phyloP scores from a whole-genome alignment of 2,113 vertebrate species.

The Candoia aspera region DNA sequence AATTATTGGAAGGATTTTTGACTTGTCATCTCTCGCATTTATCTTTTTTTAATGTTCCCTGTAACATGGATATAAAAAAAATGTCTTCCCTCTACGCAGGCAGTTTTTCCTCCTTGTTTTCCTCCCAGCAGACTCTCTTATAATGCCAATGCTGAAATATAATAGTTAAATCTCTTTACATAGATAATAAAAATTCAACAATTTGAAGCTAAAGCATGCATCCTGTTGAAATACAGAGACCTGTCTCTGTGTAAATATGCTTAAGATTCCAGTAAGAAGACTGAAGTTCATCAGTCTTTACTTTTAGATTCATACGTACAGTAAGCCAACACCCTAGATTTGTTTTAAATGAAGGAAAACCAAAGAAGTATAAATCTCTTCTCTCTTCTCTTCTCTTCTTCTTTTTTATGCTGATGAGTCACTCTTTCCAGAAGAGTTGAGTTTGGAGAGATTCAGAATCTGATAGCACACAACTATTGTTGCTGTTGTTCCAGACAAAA shows the following conservation, averaged over 20 bases:
- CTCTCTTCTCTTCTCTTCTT: neutral
- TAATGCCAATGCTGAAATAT: constrained; percentile 40
- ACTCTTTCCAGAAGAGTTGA: neutral
- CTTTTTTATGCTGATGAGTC: neutral
- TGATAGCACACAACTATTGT: neutral
- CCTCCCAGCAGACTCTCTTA: constrained; percentile 7
- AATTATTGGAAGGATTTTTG: constrained; percentile 55
- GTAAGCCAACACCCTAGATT: neutral
- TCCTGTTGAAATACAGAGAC: neutral
- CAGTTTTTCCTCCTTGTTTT: constrained; percentile 46
- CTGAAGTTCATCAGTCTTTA: neutral
- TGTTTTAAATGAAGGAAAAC: neutral
- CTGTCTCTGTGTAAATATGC: neutral
- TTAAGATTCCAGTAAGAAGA: neutral
- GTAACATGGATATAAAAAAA: constrained; percentile 60
- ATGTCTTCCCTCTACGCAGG: constrained; percentile 43
- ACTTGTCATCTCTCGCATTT: constrained; percentile 57
- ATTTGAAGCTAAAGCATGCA: neutral
- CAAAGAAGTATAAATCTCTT: neutral
- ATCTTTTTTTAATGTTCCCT: constrained; percentile 56
- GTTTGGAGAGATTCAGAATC: neutral
- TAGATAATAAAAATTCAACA: neutral
- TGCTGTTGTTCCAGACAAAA: neutral
- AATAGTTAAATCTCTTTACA: neutral
- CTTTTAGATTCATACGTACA: neutral